These are phyloP conservation scores for Misgurnus anguillicaudatus DNA, from an alignment of 2,113 vertebrate genomes.

Conservation along the genomic window DNA sequence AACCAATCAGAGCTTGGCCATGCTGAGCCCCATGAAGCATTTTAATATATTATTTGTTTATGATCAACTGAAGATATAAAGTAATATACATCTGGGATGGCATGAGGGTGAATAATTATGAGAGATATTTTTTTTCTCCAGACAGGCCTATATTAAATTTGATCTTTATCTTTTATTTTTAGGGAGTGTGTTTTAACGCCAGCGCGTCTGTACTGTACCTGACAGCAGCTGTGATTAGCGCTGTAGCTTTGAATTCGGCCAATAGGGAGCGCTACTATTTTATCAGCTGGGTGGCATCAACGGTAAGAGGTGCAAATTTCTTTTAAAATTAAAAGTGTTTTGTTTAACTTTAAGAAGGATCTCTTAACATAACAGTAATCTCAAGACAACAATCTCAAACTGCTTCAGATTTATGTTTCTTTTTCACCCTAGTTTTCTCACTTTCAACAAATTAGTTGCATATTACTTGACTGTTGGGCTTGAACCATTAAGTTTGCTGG, in stretches of 20 bases:
- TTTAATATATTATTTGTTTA: too few species aligned
- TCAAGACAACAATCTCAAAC: background rate
- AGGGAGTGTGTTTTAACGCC: slow-evolving; percentile 87
- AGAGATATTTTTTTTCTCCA: background rate
- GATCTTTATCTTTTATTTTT: slow-evolving; percentile 28
- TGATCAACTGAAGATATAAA: too few species aligned
- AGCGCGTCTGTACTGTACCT: slow-evolving; percentile 84
- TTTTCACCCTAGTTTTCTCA: too few species aligned
- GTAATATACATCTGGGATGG: too few species aligned
- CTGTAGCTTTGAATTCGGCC: slow-evolving; percentile 76
- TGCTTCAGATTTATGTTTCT: background rate
- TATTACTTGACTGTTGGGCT: too few species aligned
- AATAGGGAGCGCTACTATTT: slow-evolving; percentile 81
- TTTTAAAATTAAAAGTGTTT: background rate
- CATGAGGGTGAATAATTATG: too few species aligned
- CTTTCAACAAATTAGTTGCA: too few species aligned
- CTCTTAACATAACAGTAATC: too few species aligned
- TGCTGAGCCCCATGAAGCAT: too few species aligned
- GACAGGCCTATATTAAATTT: background rate
- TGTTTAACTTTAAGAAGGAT: background rate
- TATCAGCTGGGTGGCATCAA: slow-evolving; percentile 90
- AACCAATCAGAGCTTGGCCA: too few species aligned
- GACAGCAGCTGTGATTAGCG: slow-evolving; percentile 81
- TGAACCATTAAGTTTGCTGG: too few species aligned
- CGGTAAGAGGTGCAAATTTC: slow-evolving; percentile 73